phyloP scores from a whole-genome alignment of 2,888 invertebrate species.

The Tenthredo amoena region DNA sequence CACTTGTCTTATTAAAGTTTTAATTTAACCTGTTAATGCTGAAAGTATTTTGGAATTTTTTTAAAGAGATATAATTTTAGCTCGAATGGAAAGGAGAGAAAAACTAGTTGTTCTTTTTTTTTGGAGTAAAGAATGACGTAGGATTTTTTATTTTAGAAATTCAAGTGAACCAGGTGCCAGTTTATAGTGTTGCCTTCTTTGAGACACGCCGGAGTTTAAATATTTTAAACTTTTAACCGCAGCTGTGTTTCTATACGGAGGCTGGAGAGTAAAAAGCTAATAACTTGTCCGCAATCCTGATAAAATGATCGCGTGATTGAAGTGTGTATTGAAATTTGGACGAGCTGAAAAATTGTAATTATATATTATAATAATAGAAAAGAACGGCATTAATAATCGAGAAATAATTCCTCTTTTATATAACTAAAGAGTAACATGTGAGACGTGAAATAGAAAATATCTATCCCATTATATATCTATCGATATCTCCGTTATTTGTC shows the following conservation, averaged over 20 bases:
- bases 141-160: background rate
- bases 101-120: background rate
- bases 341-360: background rate
- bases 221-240: background rate
- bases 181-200: background rate
- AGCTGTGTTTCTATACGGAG: background rate
- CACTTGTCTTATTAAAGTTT: background rate
- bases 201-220: constrained; percentile 28
- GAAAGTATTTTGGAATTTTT: background rate
- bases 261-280: background rate
- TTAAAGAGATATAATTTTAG: background rate
- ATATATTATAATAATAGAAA: background rate
- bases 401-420: background rate
- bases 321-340: background rate
- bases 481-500: constrained; percentile 53
- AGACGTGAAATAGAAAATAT: background rate
- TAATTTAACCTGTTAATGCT: no score
- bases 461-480: background rate
- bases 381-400: background rate
- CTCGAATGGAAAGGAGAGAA: constrained; percentile 10
- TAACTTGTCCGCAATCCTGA: constrained; percentile 17
- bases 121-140: background rate
- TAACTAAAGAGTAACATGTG: constrained; percentile 23
- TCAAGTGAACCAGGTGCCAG: background rate
- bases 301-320: constrained; percentile 33